Evolutionary conservation across 2,888 invertebrate species (phyloP).

Genomic region (Stictocephala bisonia): DNA sequence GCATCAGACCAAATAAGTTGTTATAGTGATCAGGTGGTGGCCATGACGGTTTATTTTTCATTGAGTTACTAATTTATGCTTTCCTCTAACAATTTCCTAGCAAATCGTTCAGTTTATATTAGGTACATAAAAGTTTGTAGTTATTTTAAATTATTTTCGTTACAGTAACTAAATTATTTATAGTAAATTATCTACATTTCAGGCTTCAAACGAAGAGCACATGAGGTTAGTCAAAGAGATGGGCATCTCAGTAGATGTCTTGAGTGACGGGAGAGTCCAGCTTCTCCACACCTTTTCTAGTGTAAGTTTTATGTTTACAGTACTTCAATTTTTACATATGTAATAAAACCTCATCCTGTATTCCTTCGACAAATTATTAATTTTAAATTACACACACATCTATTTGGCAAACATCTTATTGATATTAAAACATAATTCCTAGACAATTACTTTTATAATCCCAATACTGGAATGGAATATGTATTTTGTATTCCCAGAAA

Average conservation of each 20-base stretch:
- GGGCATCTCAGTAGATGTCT: slow-evolving; percentile 92
- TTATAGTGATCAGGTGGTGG: too few species aligned
- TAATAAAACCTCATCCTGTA: not conserved
- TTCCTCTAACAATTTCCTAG: too few species aligned
- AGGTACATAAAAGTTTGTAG: too few species aligned
- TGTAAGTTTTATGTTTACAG: slow-evolving; percentile 69
- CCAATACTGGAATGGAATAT: too few species aligned
- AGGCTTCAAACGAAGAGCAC: slow-evolving; percentile 89
- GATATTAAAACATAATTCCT: not conserved
- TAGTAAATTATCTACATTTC: slow-evolving; percentile 61
- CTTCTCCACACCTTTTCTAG: slow-evolving; percentile 89
- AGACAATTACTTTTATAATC: not conserved
- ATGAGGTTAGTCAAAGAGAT: slow-evolving; percentile 87
- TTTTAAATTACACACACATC: not conserved
- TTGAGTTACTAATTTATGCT: too few species aligned
- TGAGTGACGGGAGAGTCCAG: slow-evolving; percentile 92
- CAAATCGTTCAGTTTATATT: too few species aligned
- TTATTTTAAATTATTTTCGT: too few species aligned
- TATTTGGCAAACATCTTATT: not conserved
- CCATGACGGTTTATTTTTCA: too few species aligned
- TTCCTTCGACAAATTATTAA: too few species aligned
- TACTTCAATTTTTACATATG: not conserved
- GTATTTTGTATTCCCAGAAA: too few species aligned
- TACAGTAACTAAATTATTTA: too few species aligned
- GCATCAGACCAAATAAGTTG: too few species aligned